Base-by-base conservation (phyloP, 2,113 vertebrate genomes). In the Scalopus aquaticus region DNA sequence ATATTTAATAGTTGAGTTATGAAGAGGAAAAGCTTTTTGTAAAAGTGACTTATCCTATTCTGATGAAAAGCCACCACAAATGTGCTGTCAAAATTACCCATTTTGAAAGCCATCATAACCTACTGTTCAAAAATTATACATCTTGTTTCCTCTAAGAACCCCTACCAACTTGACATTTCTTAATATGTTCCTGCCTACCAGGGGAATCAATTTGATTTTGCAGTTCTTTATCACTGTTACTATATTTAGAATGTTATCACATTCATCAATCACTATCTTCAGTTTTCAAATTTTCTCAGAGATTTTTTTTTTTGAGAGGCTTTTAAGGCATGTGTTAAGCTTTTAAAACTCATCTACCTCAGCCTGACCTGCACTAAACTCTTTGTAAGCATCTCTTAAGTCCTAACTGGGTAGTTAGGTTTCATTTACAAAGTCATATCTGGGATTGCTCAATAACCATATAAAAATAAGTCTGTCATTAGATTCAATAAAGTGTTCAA, bases 291-390 rank as follows among this genome's bases (percentile, higher is more conserved):
- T 96, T 90, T 74, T 96, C 88, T 85, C 62, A 70, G 44, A 39
- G 35, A 77, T 88, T 86, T 84, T 84, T 96, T 95, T 84, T 84
- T 84, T 96, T 95, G 86, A 86, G 94, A 72, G n/a, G 54, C 24
- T 80, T 93, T 96, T 87, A 91, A 91, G 6, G 19, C 44, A 28
- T 56, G 22, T 92, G 74, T 80, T 96, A 90, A 97, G 95, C 94
- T 97, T 95, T 96, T 96, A 95, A 97, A 92, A 78, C 82, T 67
- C 83, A 96, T 85, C 91, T 96, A 64, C 76, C 67, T 58, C 51
- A 77, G 69, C 39, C 73, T 70, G 44, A 54, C 30, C 60, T 81
- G 85, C 76, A 44, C 56, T 93, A 86, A 93, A 94, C 35, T 73
- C 44, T 51, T 0, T 60, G 73, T 88, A 58, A 95, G 64, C 10